These are phyloP conservation scores for Apistogramma diplotaenia DNA, from an alignment of 2,113 vertebrate species.

Conservation along the genomic window DNA sequence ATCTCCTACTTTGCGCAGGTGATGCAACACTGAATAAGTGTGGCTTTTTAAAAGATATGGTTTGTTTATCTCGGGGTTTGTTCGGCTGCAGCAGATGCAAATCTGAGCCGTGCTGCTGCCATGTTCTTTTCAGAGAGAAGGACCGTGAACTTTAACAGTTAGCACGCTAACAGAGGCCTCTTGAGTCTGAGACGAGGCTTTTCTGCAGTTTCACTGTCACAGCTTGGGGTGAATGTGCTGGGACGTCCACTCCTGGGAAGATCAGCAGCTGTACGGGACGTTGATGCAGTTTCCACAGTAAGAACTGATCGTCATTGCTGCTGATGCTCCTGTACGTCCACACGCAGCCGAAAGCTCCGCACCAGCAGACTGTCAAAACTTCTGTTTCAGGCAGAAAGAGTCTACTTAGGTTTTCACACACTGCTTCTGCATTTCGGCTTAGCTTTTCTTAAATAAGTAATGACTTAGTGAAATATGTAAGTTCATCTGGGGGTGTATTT, in stretches of 20 bases:
- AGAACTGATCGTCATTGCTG: neutral
- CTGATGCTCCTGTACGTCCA: neutral
- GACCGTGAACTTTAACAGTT: neutral
- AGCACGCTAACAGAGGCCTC: neutral
- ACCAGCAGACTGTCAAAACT: too few relatives aligned
- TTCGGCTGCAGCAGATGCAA: neutral
- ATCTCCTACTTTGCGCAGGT: too few relatives aligned
- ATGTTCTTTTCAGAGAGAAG: too few relatives aligned
- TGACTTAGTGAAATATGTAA: neutral
- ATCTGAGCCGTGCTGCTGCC: neutral
- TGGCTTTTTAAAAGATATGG: too few relatives aligned
- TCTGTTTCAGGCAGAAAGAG: neutral
- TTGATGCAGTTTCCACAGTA: neutral
- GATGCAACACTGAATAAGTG: neutral
- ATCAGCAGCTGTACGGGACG: neutral
- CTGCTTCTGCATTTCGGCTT: neutral
- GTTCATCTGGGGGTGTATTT: neutral
- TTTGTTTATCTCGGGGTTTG: neutral
- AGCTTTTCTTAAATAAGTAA: neutral
- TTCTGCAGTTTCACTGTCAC: neutral
- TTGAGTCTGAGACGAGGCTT: fast-evolving
- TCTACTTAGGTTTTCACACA: neutral
- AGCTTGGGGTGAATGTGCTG: neutral
- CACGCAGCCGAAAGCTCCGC: neutral
- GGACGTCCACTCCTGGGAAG: neutral